phyloP scores from a whole-genome alignment of 2,113 vertebrate species.

The Petrocephalus zakoni region DNA sequence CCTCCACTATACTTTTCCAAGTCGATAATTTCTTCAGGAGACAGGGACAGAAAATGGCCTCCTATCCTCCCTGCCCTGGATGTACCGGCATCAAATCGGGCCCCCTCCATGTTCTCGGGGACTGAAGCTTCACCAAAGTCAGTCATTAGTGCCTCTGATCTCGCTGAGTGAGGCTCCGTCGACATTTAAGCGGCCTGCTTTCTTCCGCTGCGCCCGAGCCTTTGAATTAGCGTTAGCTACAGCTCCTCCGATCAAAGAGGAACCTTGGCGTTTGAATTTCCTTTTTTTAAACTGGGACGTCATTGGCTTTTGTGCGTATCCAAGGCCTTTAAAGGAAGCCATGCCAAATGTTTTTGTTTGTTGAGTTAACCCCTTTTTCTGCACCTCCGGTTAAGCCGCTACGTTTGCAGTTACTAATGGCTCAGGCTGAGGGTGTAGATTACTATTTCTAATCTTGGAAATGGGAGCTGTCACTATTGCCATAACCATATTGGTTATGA shows the following conservation, averaged over 20 bases:
- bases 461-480: neutral
- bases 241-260: neutral
- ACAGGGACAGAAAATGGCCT: neutral
- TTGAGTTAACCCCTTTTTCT: neutral
- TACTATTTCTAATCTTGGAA: neutral
- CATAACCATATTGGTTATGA: too few relatives aligned
- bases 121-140: constrained; percentile 19
- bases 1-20: neutral
- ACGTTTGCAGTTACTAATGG: neutral
- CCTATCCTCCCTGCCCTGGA: neutral
- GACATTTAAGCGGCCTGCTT: neutral
- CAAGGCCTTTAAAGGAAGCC: neutral
- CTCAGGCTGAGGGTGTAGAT: neutral
- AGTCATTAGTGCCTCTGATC: constrained; percentile 5
- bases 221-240: constrained; percentile 1
- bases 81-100: neutral
- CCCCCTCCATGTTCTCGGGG: neutral
- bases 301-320: neutral
- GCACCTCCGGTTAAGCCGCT: neutral
- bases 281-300: neutral
- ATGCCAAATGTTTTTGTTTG: neutral
- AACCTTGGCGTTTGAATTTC: neutral
- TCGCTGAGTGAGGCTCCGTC: neutral
- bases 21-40: neutral
- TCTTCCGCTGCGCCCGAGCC: constrained; percentile 10